Base-by-base conservation (phyloP, 2,113 vertebrate species). In the Dolichotis patagonum region DNA sequence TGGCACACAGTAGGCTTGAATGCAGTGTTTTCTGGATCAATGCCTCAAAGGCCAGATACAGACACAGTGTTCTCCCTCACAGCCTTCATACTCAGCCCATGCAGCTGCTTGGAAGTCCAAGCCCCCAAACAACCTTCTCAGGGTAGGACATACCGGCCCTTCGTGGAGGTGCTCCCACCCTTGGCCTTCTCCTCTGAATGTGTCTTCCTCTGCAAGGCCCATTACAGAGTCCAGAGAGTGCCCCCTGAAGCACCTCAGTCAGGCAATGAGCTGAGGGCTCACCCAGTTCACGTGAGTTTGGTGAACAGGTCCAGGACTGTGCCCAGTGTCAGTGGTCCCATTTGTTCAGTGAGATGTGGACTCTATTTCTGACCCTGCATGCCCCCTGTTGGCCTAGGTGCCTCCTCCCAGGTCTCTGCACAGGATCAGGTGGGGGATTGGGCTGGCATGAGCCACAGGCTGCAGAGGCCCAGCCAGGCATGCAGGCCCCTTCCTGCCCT, bases 391-490 rank as follows among this genome's bases (percentile, higher is more conserved):
- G 82, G 56, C 58, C 69, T 41, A 43, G 80, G 24, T 16, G 58
- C 38, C 38, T 60, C 26, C 67, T 19, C 28, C 28, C 4, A 85
- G 60, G 49, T 82, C 43, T 14, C 3, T 1, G 16, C 19, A 11
- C 17, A n/a, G 95, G 97, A 84, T 97, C 92, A 62, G 77, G 3
- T 7, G 20, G 28, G 92, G 92, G 7, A 96, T 78, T 17, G 75
- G 90, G 82, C 94, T 85, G 26, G 41, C 6, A 19, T 14, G 52
- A 73, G 46, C 58, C 1, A 0, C 97, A 75, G 38, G 96, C 65
- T 97, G 85, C 93, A 96, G 93, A 98, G 90, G 38, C 81, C 92
- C 54, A 54, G 86, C 67, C 12, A 86, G 90, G 9, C 60, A 9
- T 22, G 94, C 84, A 1, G 58, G 60, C 38, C 81, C 96, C 52